A percentile compares a stretch with the other conserved stretches of the same genome.
These are phyloP conservation scores for Scaptomyza pallida DNA, from an alignment of 1,140 invertebrate genomes.

Conservation along the genomic window DNA sequence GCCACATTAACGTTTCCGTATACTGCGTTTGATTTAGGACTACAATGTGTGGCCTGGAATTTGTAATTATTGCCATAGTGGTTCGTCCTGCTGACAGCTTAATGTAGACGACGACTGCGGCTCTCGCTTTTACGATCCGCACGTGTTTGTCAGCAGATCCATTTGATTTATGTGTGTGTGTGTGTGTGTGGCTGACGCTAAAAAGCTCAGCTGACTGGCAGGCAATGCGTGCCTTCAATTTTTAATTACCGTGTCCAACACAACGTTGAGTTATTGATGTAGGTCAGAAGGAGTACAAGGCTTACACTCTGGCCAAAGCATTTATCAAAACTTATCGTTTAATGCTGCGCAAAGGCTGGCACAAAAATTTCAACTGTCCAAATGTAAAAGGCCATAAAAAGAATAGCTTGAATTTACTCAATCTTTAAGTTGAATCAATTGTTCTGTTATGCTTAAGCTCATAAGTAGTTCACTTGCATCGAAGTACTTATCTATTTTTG, in stretches of 20 bases:
- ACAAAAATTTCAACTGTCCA: conserved; percentile 3
- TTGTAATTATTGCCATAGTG: conserved; percentile 55
- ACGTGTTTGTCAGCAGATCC: conserved; percentile 57
- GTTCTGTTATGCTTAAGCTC: not conserved
- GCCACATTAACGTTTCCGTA: conserved; percentile 73
- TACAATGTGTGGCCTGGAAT: conserved; percentile 69
- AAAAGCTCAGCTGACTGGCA: conserved; percentile 13
- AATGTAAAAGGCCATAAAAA: not conserved
- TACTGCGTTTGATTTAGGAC: conserved; percentile 73
- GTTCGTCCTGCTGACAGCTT: conserved; percentile 60
- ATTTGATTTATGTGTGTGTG: conserved; percentile 60
- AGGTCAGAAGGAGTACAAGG: conserved; percentile 59
- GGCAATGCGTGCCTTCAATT: conserved; percentile 69
- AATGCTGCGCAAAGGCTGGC: conserved; percentile 20
- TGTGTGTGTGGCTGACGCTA: conserved; percentile 8
- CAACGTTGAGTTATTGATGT: conserved; percentile 71
- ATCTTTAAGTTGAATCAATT: not conserved
- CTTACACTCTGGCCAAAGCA: not conserved
- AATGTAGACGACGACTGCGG: conserved; percentile 28
- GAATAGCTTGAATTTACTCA: not conserved
- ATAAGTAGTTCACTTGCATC: not conserved
- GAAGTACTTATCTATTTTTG: not conserved
- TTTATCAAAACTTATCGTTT: conserved; percentile 23
- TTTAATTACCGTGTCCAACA: conserved; percentile 70
- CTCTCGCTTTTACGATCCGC: conserved; percentile 60